Base-by-base conservation (phyloP, 2,888 invertebrate species). In the Celastrina argiolus region DNA sequence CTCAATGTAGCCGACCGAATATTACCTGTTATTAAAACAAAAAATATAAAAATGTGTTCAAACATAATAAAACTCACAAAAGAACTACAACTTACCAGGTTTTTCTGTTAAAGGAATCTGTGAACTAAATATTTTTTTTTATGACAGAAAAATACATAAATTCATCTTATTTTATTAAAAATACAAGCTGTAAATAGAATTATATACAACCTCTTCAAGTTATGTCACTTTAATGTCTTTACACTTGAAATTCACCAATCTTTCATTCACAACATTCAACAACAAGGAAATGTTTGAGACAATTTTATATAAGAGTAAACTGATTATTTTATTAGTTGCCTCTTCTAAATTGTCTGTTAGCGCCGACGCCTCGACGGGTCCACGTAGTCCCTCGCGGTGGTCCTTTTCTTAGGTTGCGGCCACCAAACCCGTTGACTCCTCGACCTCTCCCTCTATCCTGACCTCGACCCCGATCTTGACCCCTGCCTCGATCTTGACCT, bases 191-290 rank as follows among this genome's bases (percentile, higher is more conserved):
- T 85, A 84, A 86, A 81, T 77, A 80, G 80, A 85, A 85, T 80
- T 88, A 88, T 90, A 74, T 89, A 89, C 90, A 90, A 87, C 85
- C 82, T 83, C 80, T 81, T 78, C 76, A 77, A 81, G 81, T 75
- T 76, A 75, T 79, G 78, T 80, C 83, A 87, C 83, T 80, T 76
- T 71, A 71, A 80, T 78, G 81, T 80, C 78, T 82, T 83, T 82
- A 83, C 87, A 87, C 87, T 79, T 78, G 77, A 79, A 78, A 79
- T 78, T 79, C 74, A 72, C 77, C 72, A 75, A 74, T 79, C 76
- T 75, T 81, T 78, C 74, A 78, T 74, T 75, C 76, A 39, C 74
- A 74, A 79, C 73, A 78, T 81, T 84, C 81, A 16, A 36, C 18
- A 61, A 61, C 61, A 61, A 39, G 34, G 6, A n/a, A 18, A 18